A percentile compares a stretch with the other conserved stretches of the same genome.
These are phyloP conservation scores for Drosophila helvetica DNA, from an alignment of 2,888 invertebrate genomes.

Conservation along the genomic window DNA sequence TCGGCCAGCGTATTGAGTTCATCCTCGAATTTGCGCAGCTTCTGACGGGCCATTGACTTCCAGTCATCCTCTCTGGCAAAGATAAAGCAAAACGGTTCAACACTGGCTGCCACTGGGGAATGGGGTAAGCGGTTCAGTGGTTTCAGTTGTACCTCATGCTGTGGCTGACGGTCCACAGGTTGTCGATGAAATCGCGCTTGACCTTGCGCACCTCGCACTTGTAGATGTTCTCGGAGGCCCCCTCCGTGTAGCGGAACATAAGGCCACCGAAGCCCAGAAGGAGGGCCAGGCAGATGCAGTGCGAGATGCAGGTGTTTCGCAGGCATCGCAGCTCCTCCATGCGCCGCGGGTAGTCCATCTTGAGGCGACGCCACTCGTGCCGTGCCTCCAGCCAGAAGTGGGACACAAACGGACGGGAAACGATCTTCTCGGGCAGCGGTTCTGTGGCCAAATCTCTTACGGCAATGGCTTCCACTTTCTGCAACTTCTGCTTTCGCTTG, in stretches of 20 bases:
- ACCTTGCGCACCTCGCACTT: constrained; percentile 95
- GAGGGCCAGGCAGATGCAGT: constrained; percentile 88
- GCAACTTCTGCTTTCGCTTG: constrained; percentile 7
- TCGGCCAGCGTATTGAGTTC: constrained; percentile 93
- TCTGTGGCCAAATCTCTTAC: background rate
- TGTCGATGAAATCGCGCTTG: constrained; percentile 93
- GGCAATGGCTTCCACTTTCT: background rate
- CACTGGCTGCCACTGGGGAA: background rate
- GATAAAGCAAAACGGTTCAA: constrained; percentile 20
- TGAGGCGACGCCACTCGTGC: constrained; percentile 86
- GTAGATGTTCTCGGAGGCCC: constrained; percentile 92
- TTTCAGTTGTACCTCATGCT: constrained; percentile 86
- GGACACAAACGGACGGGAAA: constrained; percentile 79
- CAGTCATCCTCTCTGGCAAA: constrained; percentile 91
- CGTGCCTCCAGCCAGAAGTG: constrained; percentile 84
- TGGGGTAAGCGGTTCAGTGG: background rate
- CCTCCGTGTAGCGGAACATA: constrained; percentile 92
- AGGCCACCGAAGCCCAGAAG: constrained; percentile 92
- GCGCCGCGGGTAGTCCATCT: constrained; percentile 86
- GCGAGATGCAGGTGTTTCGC: constrained; percentile 88
- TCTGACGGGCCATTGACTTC: constrained; percentile 92
- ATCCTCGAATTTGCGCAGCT: constrained; percentile 93
- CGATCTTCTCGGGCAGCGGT: constrained; percentile 45
- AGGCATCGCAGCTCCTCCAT: constrained; percentile 85
- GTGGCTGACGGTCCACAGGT: constrained; percentile 92